A percentile compares a stretch with the other conserved stretches of the same genome.
Conservation (phyloP, 2,888 invertebrate species). For the Ormyrus thymus region DNA sequence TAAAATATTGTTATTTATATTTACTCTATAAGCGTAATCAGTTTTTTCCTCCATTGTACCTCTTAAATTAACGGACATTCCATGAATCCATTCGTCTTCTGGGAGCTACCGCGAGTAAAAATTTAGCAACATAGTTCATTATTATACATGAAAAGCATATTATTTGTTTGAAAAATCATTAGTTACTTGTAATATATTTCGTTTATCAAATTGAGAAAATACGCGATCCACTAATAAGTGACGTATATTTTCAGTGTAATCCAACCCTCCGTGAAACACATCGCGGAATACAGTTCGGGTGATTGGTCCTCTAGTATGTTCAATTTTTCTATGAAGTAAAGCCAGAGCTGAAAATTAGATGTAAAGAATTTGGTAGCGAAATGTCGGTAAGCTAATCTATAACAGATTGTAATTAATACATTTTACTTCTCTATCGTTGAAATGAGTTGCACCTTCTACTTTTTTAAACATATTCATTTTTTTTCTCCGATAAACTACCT, state of each 20-base stretch:
- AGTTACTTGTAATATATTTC: slow-evolving; percentile 60
- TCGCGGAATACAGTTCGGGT: slow-evolving; percentile 65
- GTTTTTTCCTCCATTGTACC: slow-evolving; percentile 77
- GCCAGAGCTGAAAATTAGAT: slow-evolving; percentile 62
- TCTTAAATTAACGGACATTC: slow-evolving; percentile 77
- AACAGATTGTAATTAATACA: slow-evolving; percentile 56
- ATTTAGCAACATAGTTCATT: not conserved
- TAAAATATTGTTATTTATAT: slow-evolving; percentile 1
- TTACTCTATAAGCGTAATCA: slow-evolving; percentile 67
- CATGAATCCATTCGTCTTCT: slow-evolving; percentile 68
- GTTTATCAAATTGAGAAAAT: slow-evolving; percentile 64
- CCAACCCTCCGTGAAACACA: slow-evolving; percentile 67
- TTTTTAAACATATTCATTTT: slow-evolving; percentile 63
- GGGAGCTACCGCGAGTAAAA: slow-evolving; percentile 45
- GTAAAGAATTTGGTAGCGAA: slow-evolving; percentile 3
- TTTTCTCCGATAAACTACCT: slow-evolving; percentile 66
- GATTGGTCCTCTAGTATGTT: slow-evolving; percentile 63
- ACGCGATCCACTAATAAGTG: slow-evolving; percentile 69
- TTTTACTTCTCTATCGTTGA: slow-evolving; percentile 67
- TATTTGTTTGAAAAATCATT: slow-evolving; percentile 2
- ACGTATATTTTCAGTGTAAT: slow-evolving; percentile 71
- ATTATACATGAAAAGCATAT: not conserved
- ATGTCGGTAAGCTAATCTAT: not conserved
- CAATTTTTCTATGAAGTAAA: slow-evolving; percentile 67
- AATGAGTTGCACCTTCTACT: slow-evolving; percentile 64